Evolutionary conservation across 2,888 invertebrate species (phyloP).

Genomic region (Gortyna flavago): DNA sequence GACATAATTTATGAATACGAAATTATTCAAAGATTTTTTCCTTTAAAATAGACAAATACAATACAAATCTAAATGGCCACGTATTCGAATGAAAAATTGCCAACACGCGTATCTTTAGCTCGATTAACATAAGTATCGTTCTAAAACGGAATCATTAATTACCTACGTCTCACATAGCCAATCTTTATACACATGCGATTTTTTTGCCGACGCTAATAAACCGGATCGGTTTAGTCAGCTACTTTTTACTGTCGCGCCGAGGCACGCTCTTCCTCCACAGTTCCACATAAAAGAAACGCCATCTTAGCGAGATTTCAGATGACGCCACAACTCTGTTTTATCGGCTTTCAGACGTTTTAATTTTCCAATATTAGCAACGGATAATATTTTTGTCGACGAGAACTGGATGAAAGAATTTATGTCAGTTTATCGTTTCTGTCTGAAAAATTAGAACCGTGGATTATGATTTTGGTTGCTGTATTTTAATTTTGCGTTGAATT

Average conservation of each 20-base stretch:
- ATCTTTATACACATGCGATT: conserved; percentile 55
- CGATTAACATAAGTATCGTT: conserved; percentile 54
- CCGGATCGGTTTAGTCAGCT: conserved; percentile 69
- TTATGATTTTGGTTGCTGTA: neutral
- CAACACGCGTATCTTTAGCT: conserved; percentile 21
- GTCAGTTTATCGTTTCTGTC: conserved; percentile 3
- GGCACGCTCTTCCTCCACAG: conserved; percentile 68
- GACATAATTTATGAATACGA: conserved; percentile 13
- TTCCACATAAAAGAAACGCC: conserved; percentile 72
- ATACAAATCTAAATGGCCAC: conserved; percentile 11
- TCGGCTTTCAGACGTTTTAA: conserved; percentile 59
- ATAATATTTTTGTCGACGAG: conserved; percentile 37
- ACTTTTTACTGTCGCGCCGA: conserved; percentile 70
- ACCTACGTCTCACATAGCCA: conserved; percentile 36
- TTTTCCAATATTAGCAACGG: conserved; percentile 46
- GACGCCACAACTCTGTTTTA: conserved; percentile 64
- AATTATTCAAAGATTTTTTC: conserved; percentile 15
- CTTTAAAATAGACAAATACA: neutral
- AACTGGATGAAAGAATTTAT: conserved; percentile 33
- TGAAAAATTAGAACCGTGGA: conserved; percentile 7
- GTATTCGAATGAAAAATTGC: conserved; percentile 26
- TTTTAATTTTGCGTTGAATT: neutral
- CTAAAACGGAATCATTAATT: conserved; percentile 59
- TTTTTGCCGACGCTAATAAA: conserved; percentile 67
- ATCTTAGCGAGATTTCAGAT: conserved; percentile 67